Percentiles rank a stretch among this genome's conserved stretches.
phyloP scores from a whole-genome alignment of 2,113 vertebrate genomes.

The Otus sunia region DNA sequence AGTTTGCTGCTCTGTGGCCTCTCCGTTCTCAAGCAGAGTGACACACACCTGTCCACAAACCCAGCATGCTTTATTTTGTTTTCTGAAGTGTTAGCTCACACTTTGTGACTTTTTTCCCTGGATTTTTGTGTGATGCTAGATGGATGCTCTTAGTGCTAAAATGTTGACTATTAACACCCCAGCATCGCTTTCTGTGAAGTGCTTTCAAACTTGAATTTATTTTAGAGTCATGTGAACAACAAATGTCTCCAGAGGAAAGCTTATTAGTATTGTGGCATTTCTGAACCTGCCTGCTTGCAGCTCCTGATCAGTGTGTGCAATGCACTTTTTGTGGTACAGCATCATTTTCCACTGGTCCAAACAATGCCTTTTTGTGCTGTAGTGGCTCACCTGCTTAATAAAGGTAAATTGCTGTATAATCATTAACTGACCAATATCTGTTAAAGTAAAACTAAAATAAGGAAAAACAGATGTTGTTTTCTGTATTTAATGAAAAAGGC shows the following conservation, averaged over 20 bases:
- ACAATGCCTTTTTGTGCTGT: background rate
- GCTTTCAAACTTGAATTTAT: background rate
- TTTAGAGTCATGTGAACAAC: background rate
- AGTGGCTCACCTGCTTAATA: conserved; percentile 1
- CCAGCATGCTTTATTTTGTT: background rate
- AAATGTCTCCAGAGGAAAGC: background rate
- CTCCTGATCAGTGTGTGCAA: background rate
- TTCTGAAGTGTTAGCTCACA: background rate
- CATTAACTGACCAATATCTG: conserved; percentile 24
- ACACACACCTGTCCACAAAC: background rate
- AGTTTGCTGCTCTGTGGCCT: background rate
- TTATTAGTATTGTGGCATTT: background rate
- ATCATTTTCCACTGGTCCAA: background rate
- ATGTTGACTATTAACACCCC: background rate
- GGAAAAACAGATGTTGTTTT: conserved; percentile 61
- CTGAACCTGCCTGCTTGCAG: background rate
- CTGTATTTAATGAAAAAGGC: conserved; percentile 35
- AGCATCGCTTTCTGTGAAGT: background rate
- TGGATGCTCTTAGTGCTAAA: background rate
- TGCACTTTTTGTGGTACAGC: background rate
- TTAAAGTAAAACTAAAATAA: conserved; percentile 34
- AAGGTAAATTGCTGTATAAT: conserved; percentile 8
- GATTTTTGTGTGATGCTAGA: background rate
- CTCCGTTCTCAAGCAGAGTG: background rate
- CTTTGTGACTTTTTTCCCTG: background rate